A percentile compares a stretch with the other conserved stretches of the same genome.
phyloP scores from a whole-genome alignment of 1,140 invertebrate genomes.

The Subanguina moxae region DNA sequence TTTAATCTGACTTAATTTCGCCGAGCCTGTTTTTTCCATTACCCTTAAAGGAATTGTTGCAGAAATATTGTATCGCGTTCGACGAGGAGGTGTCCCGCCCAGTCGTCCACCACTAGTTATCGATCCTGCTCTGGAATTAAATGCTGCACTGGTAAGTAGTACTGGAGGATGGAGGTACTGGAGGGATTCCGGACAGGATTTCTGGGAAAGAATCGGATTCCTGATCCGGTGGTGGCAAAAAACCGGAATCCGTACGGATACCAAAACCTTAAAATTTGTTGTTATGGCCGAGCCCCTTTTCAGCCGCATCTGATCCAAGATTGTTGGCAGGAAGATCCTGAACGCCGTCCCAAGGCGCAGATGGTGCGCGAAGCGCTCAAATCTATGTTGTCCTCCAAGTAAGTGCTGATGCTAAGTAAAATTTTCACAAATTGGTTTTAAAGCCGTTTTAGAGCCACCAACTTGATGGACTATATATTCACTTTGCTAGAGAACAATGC shows the following conservation, averaged over 20 bases:
- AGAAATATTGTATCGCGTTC: conserved; percentile 39
- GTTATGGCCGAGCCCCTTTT: not conserved
- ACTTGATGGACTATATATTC: conserved; percentile 81
- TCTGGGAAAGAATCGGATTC: too few species aligned
- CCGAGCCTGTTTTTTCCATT: too few species aligned
- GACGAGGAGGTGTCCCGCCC: conserved; percentile 21
- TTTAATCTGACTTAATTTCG: too few species aligned
- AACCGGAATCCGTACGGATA: conserved; percentile 15
- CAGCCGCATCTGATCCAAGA: conserved; percentile 36
- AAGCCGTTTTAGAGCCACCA: conserved; percentile 67
- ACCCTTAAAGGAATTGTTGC: not conserved
- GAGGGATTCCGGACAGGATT: too few species aligned
- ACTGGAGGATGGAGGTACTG: too few species aligned
- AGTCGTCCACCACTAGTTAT: conserved; percentile 8
- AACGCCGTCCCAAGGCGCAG: conserved; percentile 81
- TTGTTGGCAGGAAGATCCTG: conserved; percentile 73
- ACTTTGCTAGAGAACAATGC: conserved; percentile 81
- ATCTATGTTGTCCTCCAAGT: conserved; percentile 33
- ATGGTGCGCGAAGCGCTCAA: conserved; percentile 65
- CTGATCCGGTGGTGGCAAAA: too few species aligned
- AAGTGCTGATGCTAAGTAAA: not conserved
- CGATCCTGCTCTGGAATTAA: conserved; percentile 5
- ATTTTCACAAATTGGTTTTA: conserved; percentile 1
- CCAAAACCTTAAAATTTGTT: conserved; percentile 15
- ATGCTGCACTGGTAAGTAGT: not conserved